Percentiles rank a stretch among this genome's conserved stretches.
Evolutionary conservation across 2,113 vertebrate species (phyloP).

Genomic region (Butorides virescens): DNA sequence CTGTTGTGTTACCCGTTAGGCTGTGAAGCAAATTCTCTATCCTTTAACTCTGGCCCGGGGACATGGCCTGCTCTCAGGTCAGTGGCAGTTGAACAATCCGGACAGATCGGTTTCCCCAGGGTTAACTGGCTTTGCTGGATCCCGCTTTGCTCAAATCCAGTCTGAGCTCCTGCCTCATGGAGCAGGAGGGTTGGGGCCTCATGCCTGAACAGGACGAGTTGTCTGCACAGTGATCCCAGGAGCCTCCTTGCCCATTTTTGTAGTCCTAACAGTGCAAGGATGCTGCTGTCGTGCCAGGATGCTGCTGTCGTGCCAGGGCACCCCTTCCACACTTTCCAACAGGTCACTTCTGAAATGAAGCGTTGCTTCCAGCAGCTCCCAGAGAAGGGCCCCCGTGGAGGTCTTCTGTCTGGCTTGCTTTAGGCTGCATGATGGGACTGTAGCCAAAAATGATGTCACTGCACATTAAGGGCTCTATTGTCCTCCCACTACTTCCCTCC

Average conservation of each 20-base stretch:
- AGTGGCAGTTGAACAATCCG: conserved; percentile 25
- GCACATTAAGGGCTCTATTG: conserved; percentile 17
- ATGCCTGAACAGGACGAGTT: background rate
- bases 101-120: background rate
- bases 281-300: background rate
- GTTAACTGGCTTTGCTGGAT: conserved; percentile 49
- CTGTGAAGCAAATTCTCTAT: background rate
- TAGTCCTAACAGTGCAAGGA: background rate
- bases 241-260: background rate
- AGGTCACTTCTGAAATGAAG: background rate
- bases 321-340: rapidly evolving
- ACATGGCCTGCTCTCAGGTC: background rate
- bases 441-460: conserved; percentile 38
- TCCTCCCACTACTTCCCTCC: background rate
- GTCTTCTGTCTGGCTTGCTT: background rate
- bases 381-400: background rate
- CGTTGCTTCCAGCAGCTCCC: background rate
- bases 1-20: background rate
- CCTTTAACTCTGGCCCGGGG: conserved; percentile 20
- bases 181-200: background rate
- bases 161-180: background rate
- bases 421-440: background rate
- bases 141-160: background rate
- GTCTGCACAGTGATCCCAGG: background rate
- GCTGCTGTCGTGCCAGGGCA: background rate